phyloP scores from a whole-genome alignment of 1,140 invertebrate genomes.

The Drosophila quadrilineata region DNA sequence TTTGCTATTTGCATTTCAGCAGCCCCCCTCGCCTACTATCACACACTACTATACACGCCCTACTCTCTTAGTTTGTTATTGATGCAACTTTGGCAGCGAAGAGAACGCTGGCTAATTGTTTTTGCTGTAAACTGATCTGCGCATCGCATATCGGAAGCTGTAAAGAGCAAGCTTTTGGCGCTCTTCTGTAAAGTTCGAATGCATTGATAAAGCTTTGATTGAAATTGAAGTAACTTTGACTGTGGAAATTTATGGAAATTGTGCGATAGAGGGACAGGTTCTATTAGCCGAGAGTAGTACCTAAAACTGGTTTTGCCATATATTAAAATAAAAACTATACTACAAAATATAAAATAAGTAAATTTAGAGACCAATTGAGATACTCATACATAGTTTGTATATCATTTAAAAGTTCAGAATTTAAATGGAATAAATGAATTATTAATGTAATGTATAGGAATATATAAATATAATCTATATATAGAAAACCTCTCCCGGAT shows the following conservation, averaged over 20 bases:
- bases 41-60: neutral
- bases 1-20: constrained; percentile 52
- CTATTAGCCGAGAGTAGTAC: constrained; percentile 8
- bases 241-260: too few species aligned
- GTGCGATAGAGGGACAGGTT: constrained; percentile 22
- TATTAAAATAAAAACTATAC: neutral
- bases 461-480: constrained; percentile 28
- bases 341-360: constrained; percentile 23
- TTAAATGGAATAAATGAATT: constrained; percentile 62
- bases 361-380: constrained; percentile 62
- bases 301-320: constrained; percentile 25
- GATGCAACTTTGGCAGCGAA: neutral
- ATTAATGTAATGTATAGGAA: constrained; percentile 52
- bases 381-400: too few species aligned
- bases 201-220: too few species aligned
- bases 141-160: too few species aligned
- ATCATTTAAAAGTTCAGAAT: constrained; percentile 35
- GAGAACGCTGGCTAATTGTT: neutral
- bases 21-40: constrained; percentile 2
- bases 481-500: constrained; percentile 60
- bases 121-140: too few species aligned
- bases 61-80: constrained; percentile 2
- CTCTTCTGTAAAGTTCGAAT: too few species aligned
- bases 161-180: too few species aligned
- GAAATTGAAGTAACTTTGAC: neutral